phyloP scores from a whole-genome alignment of 1,140 invertebrate genomes.

The Cotesia typhae region DNA sequence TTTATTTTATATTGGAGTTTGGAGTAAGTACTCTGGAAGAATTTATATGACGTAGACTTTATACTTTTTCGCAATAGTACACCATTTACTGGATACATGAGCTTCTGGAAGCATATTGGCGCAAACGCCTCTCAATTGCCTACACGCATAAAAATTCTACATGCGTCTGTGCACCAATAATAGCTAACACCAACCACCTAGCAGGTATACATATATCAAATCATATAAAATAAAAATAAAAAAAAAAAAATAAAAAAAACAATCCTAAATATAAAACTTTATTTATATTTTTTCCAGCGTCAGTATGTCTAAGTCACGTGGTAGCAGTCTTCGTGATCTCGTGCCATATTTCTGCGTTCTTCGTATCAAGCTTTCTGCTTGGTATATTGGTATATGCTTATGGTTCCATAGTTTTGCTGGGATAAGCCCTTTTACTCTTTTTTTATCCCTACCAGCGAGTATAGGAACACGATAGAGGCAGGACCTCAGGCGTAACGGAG shows the following conservation, averaged over 20 bases:
- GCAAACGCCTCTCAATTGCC: no score
- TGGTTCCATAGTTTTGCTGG: no score
- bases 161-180: no score
- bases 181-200: no score
- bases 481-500: constrained; percentile 19
- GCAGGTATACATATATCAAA: no score
- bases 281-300: constrained; percentile 10
- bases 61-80: constrained; percentile 15
- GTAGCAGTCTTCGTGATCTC: not conserved
- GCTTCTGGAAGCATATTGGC: no score
- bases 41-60: constrained; percentile 23
- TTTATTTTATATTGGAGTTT: constrained; percentile 1
- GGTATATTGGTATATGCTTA: not conserved
- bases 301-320: not conserved
- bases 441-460: no score
- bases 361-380: not conserved
- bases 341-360: constrained; percentile 15
- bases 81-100: no score
- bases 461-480: constrained; percentile 5
- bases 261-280: constrained; percentile 14
- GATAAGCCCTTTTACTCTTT: no score
- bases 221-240: not conserved
- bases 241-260: not conserved
- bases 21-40: constrained; percentile 1
- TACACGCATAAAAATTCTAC: no score